Percentiles rank a stretch among this genome's conserved stretches.
Evolutionary conservation across 2,797 vertebrate species (phyloP).

Genomic region (Notamacropus eugenii): DNA sequence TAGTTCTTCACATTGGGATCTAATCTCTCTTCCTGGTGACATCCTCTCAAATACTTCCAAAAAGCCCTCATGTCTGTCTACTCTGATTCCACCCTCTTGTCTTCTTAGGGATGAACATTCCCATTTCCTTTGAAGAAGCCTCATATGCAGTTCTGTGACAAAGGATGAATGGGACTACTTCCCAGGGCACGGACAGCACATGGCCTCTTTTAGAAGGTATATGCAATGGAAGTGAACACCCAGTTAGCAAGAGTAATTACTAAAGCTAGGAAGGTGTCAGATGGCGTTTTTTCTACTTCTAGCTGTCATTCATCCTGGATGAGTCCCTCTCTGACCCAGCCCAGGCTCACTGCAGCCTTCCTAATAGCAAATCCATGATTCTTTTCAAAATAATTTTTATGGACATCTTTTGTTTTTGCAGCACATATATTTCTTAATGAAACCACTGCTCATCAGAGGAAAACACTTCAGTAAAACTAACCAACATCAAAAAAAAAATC

Average conservation of each 20-base stretch:
- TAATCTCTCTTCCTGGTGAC: neutral
- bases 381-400: neutral
- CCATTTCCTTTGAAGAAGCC: neutral
- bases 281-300: neutral
- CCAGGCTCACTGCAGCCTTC: neutral
- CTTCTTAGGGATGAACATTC: neutral
- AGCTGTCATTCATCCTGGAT: neutral
- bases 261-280: neutral
- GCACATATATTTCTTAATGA: neutral
- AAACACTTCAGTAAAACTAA: neutral
- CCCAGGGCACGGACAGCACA: neutral
- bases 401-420: neutral
- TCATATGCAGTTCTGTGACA: neutral
- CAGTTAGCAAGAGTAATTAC: neutral
- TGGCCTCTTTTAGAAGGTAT: neutral
- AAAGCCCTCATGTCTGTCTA: neutral
- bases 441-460: neutral
- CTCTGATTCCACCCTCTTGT: neutral
- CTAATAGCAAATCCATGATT: neutral
- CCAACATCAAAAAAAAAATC: neutral
- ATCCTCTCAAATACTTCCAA: neutral
- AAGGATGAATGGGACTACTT: neutral
- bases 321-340: neutral
- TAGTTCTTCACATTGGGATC: neutral
- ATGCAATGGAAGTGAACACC: neutral